These are phyloP conservation scores for Sphaerophoria taeniata DNA, from an alignment of 2,888 invertebrate species.

Conservation along the genomic window DNA sequence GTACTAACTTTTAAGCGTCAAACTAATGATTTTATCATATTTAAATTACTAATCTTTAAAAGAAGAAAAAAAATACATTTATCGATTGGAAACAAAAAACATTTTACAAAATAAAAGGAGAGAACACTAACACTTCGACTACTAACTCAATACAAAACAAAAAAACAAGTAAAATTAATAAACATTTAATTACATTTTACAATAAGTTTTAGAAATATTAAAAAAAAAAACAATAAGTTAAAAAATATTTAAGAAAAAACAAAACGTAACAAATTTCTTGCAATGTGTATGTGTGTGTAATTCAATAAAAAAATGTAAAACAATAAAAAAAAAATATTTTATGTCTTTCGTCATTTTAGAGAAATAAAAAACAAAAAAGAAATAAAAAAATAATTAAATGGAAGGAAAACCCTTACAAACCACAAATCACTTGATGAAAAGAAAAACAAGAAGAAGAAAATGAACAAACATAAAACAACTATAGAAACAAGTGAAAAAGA, in stretches of 20 bases:
- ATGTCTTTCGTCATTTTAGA: slow-evolving; percentile 74
- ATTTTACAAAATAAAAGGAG: slow-evolving; percentile 19
- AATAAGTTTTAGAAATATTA: slow-evolving; percentile 59
- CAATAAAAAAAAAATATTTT: slow-evolving; percentile 61
- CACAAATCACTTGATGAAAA: slow-evolving; percentile 63
- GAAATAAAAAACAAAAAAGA: slow-evolving; percentile 53
- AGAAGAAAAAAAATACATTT: slow-evolving; percentile 22
- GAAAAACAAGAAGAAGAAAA: slow-evolving; percentile 11
- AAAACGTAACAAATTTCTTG: slow-evolving; percentile 70
- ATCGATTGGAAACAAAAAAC: slow-evolving; percentile 53
- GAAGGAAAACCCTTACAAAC: slow-evolving; percentile 69
- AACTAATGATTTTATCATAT: slow-evolving; percentile 65
- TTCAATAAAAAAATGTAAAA: slow-evolving; percentile 62
- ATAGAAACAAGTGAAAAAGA: slow-evolving; percentile 51
- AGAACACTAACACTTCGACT: slow-evolving; percentile 60
- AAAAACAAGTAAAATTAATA: slow-evolving; percentile 15
- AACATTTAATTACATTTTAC: slow-evolving; percentile 68
- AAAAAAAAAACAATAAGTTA: slow-evolving; percentile 60
- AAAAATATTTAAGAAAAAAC: slow-evolving; percentile 48
- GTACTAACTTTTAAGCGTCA: slow-evolving; percentile 72
- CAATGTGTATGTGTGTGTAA: slow-evolving; percentile 75
- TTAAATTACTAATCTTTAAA: slow-evolving; percentile 55
- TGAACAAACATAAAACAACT: slow-evolving; percentile 23
- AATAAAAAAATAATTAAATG: slow-evolving; percentile 33
- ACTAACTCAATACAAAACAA: slow-evolving; percentile 62